Evolutionary conservation across 2,797 vertebrate species (phyloP), one percentile per base, ranked within the genome.

Genomic region (Phataginus tricuspis): DNA sequence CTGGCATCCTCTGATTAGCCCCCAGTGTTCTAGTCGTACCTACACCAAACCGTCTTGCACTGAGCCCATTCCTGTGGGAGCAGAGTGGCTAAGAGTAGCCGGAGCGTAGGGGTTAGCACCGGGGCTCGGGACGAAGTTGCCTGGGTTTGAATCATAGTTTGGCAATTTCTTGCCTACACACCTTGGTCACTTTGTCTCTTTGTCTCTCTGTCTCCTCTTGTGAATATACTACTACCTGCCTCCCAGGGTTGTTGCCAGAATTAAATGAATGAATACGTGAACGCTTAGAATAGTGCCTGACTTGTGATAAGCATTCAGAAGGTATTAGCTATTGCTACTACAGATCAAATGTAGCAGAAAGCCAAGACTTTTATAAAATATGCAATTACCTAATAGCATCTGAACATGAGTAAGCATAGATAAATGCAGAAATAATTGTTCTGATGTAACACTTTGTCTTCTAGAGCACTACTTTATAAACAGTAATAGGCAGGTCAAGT

Each of bases 401-500:
- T n/a, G 71, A 86, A 39, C 31, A 18, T 69, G 72, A 69, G 69
- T 31, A 45, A 85, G 37, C 34, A n/a, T 15, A 45, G 39, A 45
- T 14, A 55, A 64, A 59, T 83, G 14, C 4, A 79, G 64, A 88
- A 88, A 77, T 49, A 29, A 71, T 31, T 34, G 39, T 53, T 64
- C 39, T 94, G 25, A 11, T 80, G 13, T 49, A 66, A 57, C 80
- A 42, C 42, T 80, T 64, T 51, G 59, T 96, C 19, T 79, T 84
- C 53, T 61, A 59, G 55, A 89, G 23, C 10, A 29, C 68, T 45
- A 19, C 21, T 75, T 94, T 27, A 34, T 61, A 61, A 61, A 68
- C 31, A 23, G 29, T n/a, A 49, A 37, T 88, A 66, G 31, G 6
- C n/a, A 7, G 69, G 14, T 25, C 72, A 39, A 1, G 68, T 77